These are phyloP conservation scores for Danio kyathit DNA, from an alignment of 2,797 vertebrate species.

Conservation along the genomic window DNA sequence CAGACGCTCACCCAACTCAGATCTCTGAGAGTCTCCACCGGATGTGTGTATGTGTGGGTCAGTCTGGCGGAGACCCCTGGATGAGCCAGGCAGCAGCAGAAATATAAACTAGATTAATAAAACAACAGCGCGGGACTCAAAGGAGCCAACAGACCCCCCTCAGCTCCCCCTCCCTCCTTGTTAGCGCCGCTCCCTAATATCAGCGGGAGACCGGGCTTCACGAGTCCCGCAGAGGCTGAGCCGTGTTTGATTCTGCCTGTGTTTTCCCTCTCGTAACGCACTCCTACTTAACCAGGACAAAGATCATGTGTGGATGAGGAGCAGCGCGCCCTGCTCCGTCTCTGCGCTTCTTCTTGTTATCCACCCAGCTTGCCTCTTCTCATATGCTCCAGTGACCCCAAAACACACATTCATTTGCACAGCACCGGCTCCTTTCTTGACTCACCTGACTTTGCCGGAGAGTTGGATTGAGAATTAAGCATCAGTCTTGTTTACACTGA, in stretches of 20 bases:
- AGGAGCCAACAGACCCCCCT: constrained; percentile 61
- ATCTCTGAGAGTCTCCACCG: constrained; percentile 59
- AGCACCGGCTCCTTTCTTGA: background rate
- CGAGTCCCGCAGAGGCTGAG: constrained; percentile 60
- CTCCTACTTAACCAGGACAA: constrained; percentile 61
- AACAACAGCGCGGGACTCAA: constrained; percentile 72
- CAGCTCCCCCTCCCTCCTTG: constrained; percentile 40
- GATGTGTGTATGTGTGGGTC: constrained; percentile 61
- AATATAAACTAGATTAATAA: constrained; percentile 79
- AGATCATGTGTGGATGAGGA: constrained; percentile 64
- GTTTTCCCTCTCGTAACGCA: constrained; percentile 59
- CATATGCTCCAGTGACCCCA: constrained; percentile 29
- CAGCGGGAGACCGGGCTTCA: constrained; percentile 72
- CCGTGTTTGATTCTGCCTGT: constrained; percentile 68
- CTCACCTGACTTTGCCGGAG: constrained; percentile 28
- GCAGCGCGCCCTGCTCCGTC: constrained; percentile 53
- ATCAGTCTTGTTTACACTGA: background rate
- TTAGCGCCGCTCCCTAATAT: constrained; percentile 65
- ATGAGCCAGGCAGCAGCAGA: constrained; percentile 64
- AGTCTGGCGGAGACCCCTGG: constrained; percentile 67
- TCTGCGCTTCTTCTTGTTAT: constrained; percentile 20
- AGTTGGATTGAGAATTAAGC: constrained; percentile 15
- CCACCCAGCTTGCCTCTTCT: constrained; percentile 20
- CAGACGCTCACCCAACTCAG: constrained; percentile 58
- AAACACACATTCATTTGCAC: constrained; percentile 24